Evolutionary conservation across 2,113 vertebrate species (phyloP).

Genomic region (Plecturocebus donacophilus): DNA sequence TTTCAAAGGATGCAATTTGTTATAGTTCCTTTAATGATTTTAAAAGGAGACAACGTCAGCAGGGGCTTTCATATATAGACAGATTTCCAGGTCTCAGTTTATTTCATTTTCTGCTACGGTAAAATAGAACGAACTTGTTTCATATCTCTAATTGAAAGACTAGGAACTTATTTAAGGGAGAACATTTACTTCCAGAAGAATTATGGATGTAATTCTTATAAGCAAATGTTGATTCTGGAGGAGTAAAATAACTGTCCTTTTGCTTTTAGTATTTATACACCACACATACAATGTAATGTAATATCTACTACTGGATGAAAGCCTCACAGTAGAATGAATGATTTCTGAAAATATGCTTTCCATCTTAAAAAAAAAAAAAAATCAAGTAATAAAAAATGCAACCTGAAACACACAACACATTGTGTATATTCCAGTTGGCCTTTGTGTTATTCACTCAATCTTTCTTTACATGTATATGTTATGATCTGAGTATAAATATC

Average conservation of each 20-base stretch:
- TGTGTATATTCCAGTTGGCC: neutral
- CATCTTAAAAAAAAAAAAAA: neutral
- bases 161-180: constrained; percentile 57
- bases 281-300: neutral
- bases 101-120: constrained; percentile 15
- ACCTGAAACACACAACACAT: neutral
- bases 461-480: constrained; percentile 35
- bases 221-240: constrained; percentile 45
- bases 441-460: neutral
- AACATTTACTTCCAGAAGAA: neutral
- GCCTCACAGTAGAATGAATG: neutral
- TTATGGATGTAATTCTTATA: neutral
- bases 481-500: constrained; percentile 37
- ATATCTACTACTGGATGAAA: neutral
- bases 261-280: neutral
- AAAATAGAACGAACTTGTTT: constrained; percentile 41
- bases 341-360: constrained; percentile 35
- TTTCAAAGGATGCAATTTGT: constrained; percentile 76
- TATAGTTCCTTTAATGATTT: constrained; percentile 73
- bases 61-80: neutral
- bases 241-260: neutral
- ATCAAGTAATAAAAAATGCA: neutral
- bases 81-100: constrained; percentile 52
- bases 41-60: constrained; percentile 52
- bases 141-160: neutral